Base-by-base conservation (phyloP, 2,797 vertebrate species). In the Aplochiton taeniatus region DNA sequence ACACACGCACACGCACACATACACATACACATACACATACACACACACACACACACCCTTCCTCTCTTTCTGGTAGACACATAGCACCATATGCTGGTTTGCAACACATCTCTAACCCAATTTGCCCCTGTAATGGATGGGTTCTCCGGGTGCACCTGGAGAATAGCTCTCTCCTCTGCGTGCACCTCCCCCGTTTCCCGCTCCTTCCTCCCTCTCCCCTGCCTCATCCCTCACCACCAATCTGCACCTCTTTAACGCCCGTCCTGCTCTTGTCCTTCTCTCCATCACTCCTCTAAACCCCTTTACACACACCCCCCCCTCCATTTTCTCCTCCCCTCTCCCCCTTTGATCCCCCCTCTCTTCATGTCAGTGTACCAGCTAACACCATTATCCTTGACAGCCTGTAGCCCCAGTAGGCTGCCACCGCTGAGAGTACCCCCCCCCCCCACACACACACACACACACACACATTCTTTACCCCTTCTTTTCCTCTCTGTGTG, bases 331-430 rank as follows among this genome's bases (percentile, higher is more conserved):
- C 50, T 49, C 31, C 14, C 19, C 11, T 11, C 20, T 44, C 13
- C 8, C 17, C 13, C 41, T 13, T 17, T 31, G 14, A 20, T n/a
- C 47, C 64, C 19, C 10, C 41, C 48, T 42, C 66, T 48, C 60
- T 51, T 47, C 48, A 17, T 16, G 19, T 57, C 46, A 14, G 65
- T 66, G 67, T 66, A 52, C 58, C 54, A 64, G 47, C 51, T 47
- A 43, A 20, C 49, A 31, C 57, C 53, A 58, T 73, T 77, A 63
- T 50, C 57, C 65, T 57, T 64, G 67, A 77, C 67, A 73, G 70
- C 64, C 56, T 66, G 59, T 53, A 63, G 72, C 55, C 70, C 63
- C 70, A 58, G 44, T 16, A 58, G 74, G 58, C 4, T 31, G 10
- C 11, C 53, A 55, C 31, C 54, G 12, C n/a, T 4, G 13, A 31